phyloP scores from a whole-genome alignment of 2,888 invertebrate genomes.

The Drosophila meridionalis region DNA sequence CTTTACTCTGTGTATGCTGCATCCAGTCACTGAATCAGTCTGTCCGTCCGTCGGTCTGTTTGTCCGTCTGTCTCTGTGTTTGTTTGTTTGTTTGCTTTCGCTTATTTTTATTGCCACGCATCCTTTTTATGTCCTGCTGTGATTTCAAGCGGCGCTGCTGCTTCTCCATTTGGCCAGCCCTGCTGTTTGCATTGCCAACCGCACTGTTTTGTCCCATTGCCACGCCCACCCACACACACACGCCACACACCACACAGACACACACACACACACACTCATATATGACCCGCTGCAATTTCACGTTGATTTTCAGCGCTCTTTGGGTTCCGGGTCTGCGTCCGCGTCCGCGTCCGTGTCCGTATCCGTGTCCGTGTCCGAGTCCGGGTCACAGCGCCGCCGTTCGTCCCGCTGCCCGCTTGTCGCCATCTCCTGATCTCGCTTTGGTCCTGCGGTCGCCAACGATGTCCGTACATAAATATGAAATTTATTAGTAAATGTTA shows the following conservation, averaged over 20 bases:
- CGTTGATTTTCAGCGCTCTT: slow-evolving; percentile 51
- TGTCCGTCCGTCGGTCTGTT: slow-evolving; percentile 23
- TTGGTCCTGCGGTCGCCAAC: slow-evolving; percentile 24
- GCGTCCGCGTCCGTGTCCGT: slow-evolving; percentile 6
- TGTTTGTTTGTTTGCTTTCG: slow-evolving; percentile 59
- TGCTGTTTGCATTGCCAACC: slow-evolving; percentile 58
- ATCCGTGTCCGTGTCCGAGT: neutral
- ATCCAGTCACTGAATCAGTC: slow-evolving; percentile 31
- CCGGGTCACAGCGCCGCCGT: neutral
- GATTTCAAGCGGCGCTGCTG: slow-evolving; percentile 53
- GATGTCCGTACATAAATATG: slow-evolving; percentile 77
- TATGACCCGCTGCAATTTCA: slow-evolving; percentile 34
- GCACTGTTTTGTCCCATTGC: slow-evolving; percentile 52
- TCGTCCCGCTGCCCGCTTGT: neutral
- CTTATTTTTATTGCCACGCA: slow-evolving; percentile 72
- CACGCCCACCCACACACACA: slow-evolving; percentile 24
- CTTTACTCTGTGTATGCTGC: slow-evolving; percentile 2
- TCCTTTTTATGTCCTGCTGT: slow-evolving; percentile 71
- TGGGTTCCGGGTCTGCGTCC: slow-evolving; percentile 12
- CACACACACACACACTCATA: neutral
- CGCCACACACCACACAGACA: slow-evolving; percentile 6
- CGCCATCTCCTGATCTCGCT: slow-evolving; percentile 15
- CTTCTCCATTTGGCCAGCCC: slow-evolving; percentile 37
- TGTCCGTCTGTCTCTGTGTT: slow-evolving; percentile 15
- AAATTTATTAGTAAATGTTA: slow-evolving; percentile 81